phyloP scores from a whole-genome alignment of 2,113 vertebrate genomes.

The Ictidomys tridecemlineatus region DNA sequence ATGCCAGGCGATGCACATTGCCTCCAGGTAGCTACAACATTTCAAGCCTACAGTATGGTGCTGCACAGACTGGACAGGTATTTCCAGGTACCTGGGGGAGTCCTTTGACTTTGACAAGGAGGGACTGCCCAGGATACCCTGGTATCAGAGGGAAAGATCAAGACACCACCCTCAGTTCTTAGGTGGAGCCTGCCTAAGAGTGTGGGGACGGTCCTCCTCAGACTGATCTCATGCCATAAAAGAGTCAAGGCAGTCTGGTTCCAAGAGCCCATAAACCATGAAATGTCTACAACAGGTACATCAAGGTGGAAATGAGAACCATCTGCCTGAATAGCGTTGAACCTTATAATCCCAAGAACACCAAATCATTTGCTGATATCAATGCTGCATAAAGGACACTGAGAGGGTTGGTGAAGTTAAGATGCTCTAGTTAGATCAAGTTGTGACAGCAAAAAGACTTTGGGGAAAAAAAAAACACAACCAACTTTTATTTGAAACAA shows the following conservation, averaged over 20 bases:
- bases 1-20: not conserved
- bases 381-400: slow-evolving; percentile 88
- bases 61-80: not conserved
- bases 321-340: slow-evolving; percentile 75
- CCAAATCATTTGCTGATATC: slow-evolving; percentile 83
- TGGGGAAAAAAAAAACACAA: slow-evolving; percentile 84
- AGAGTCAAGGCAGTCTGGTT: slow-evolving; percentile 71
- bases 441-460: slow-evolving; percentile 88
- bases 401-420: slow-evolving; percentile 83
- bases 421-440: slow-evolving; percentile 81
- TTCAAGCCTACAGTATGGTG: not conserved
- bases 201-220: not conserved
- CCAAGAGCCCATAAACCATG: slow-evolving; percentile 63
- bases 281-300: slow-evolving; percentile 34
- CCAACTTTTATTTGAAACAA: slow-evolving; percentile 81
- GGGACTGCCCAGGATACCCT: no score
- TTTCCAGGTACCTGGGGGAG: not conserved
- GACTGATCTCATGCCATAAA: not conserved
- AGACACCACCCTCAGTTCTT: not conserved
- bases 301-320: slow-evolving; percentile 75
- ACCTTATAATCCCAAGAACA: slow-evolving; percentile 81
- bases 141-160: not conserved
- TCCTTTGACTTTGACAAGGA: not conserved
- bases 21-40: not conserved
- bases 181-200: not conserved